These are phyloP conservation scores for Schizothorax lantsangensis DNA, from an alignment of 2,797 vertebrate genomes.

Conservation along the genomic window DNA sequence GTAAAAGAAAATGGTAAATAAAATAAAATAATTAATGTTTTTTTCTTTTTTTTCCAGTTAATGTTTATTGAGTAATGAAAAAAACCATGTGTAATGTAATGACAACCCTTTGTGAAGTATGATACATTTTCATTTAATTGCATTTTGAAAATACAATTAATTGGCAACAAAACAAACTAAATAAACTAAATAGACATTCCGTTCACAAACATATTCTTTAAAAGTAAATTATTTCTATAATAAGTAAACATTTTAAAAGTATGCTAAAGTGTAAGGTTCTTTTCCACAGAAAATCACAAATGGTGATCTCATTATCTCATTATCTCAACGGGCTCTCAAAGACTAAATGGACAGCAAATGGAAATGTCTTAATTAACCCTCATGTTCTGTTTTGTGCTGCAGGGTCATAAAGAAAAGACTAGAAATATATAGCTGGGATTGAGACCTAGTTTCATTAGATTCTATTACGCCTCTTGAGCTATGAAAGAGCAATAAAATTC, in stretches of 20 bases:
- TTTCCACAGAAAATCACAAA: neutral
- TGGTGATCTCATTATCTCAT: neutral
- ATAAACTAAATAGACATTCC: neutral
- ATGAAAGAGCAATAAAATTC: neutral
- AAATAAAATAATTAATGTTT: neutral
- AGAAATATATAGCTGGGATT: neutral
- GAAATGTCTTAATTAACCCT: neutral
- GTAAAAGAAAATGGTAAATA: neutral
- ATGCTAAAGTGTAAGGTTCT: neutral
- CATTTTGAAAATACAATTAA: neutral
- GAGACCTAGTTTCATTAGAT: neutral
- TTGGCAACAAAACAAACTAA: too few species aligned
- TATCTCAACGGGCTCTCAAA: neutral
- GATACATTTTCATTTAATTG: neutral
- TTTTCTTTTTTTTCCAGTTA: neutral
- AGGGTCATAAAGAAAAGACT: neutral
- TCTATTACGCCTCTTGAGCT: neutral
- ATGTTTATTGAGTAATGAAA: too few species aligned
- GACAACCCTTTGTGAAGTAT: neutral
- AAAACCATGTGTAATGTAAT: too few species aligned
- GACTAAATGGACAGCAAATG: neutral
- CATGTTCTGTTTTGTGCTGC: neutral
- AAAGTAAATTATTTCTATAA: neutral
- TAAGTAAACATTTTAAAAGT: neutral
- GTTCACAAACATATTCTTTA: neutral